Percentiles rank a stretch among this genome's conserved stretches.
Conservation (phyloP, 2,797 vertebrate genomes). For the Anguilla marmorata region DNA sequence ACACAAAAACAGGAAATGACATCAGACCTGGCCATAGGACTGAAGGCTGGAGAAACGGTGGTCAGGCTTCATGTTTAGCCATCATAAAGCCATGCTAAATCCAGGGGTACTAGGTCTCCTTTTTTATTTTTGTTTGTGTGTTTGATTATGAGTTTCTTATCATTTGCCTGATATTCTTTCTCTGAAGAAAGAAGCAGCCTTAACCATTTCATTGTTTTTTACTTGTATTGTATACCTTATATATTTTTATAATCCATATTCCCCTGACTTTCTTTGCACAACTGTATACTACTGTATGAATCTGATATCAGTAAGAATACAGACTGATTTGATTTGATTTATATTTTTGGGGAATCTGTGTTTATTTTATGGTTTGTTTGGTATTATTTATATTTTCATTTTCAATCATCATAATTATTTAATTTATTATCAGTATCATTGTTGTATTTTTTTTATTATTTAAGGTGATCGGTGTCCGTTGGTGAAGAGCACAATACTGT, state of each 20-base stretch:
- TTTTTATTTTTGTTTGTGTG: conserved; percentile 49
- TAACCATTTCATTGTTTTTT: conserved; percentile 82
- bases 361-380: conserved; percentile 58
- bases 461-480: conserved; percentile 89
- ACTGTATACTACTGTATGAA: conserved; percentile 52
- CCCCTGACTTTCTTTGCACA: conserved; percentile 44
- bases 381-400: conserved; percentile 51
- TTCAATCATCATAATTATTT: conserved; percentile 62
- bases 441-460: conserved; percentile 66
- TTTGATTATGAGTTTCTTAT: conserved; percentile 56
- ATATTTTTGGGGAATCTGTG: conserved; percentile 59
- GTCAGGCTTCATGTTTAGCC: conserved; percentile 64
- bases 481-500: conserved; percentile 86
- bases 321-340: conserved; percentile 57
- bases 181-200: conserved; percentile 81
- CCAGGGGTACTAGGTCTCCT: conserved; percentile 68
- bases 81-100: conserved; percentile 79
- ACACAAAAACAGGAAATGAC: conserved; percentile 48
- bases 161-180: conserved; percentile 67
- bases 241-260: conserved; percentile 58
- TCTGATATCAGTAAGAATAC: conserved; percentile 57
- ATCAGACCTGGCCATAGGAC: conserved; percentile 50
- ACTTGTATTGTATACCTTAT: conserved; percentile 78
- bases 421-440: conserved; percentile 56
- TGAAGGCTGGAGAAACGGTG: conserved; percentile 51